phyloP scores from a whole-genome alignment of 2,888 invertebrate species.

The Philereme vetulata region DNA sequence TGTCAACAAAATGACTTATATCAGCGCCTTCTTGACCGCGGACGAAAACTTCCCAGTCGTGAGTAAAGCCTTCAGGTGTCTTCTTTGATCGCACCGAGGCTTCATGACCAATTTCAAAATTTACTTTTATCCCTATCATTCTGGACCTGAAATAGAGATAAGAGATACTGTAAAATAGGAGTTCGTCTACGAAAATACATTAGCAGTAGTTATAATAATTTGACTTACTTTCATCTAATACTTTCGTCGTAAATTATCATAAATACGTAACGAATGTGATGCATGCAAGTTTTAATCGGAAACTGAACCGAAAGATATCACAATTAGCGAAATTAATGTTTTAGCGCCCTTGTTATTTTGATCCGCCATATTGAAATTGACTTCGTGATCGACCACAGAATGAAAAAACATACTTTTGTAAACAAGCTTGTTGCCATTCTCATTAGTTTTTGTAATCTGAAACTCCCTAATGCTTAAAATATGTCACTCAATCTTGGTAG shows the following conservation, averaged over 20 bases:
- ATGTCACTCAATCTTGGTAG: no score
- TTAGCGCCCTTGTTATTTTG: constrained; percentile 84
- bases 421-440: background rate
- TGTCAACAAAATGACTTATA: constrained; percentile 95
- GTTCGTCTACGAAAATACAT: constrained; percentile 42
- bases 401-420: background rate
- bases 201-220: constrained; percentile 14
- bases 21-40: constrained; percentile 93
- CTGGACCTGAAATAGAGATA: constrained; percentile 42
- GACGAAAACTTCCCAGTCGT: constrained; percentile 98
- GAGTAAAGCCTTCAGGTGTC: constrained; percentile 96
- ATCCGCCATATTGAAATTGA: constrained; percentile 75
- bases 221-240: constrained; percentile 47
- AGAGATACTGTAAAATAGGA: constrained; percentile 33
- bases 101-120: constrained; percentile 96
- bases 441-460: no score
- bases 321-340: constrained; percentile 69
- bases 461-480: no score
- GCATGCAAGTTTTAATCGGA: constrained; percentile 44
- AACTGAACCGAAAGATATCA: constrained; percentile 49
- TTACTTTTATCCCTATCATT: constrained; percentile 85
- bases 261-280: constrained; percentile 45
- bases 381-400: constrained; percentile 29
- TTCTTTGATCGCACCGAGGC: constrained; percentile 91
- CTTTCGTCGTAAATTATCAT: constrained; percentile 36